Evolutionary conservation across 2,797 vertebrate genomes (phyloP).

Genomic region (Propithecus deckenii): DNA sequence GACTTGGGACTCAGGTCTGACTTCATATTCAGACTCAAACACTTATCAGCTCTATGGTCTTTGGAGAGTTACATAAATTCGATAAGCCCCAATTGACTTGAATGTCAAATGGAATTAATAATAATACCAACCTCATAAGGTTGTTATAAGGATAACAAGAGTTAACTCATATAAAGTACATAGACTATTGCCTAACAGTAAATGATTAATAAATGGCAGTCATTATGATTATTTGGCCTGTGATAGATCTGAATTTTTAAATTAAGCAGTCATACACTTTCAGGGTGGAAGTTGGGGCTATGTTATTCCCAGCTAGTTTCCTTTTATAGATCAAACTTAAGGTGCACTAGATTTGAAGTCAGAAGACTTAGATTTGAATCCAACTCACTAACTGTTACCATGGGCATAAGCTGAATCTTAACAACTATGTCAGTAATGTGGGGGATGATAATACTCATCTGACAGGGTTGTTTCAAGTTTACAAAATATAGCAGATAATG

Average conservation of each 20-base stretch:
- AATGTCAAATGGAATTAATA: neutral
- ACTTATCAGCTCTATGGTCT: neutral
- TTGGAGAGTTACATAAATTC: neutral
- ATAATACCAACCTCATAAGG: neutral
- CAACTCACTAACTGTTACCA: neutral
- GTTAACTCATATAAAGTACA: neutral
- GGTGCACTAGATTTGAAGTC: neutral
- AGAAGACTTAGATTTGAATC: neutral
- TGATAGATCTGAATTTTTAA: neutral
- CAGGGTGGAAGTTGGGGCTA: neutral
- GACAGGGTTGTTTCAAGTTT: neutral
- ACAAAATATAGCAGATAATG: neutral
- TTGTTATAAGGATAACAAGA: neutral
- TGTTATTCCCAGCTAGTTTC: neutral
- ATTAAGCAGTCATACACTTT: neutral
- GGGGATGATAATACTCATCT: neutral
- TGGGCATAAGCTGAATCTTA: neutral
- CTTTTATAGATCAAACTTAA: neutral
- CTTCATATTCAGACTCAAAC: neutral
- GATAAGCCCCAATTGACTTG: neutral
- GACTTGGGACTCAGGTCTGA: neutral
- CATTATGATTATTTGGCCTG: neutral
- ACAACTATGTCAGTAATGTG: neutral
- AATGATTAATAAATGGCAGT: neutral
- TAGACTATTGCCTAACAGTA: neutral